A percentile compares a stretch with the other conserved stretches of the same genome.
Conservation (phyloP, 1,140 invertebrate species). For the Drosophila lacertosa region DNA sequence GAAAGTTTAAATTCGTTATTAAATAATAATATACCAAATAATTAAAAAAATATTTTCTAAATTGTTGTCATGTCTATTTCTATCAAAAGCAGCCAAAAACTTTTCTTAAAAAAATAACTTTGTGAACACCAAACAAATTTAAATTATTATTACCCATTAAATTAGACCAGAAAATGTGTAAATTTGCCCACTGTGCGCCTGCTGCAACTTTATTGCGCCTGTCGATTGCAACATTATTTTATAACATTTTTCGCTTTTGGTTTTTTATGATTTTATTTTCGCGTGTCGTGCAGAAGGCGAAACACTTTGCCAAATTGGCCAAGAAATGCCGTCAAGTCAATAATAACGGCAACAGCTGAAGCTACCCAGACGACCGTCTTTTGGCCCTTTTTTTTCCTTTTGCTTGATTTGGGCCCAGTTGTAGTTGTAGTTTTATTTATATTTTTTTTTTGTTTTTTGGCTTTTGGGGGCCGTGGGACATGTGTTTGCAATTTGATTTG, state of each 20-base stretch:
- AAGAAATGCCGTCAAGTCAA: conserved; percentile 58
- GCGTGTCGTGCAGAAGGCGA: conserved; percentile 58
- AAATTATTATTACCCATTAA: no score
- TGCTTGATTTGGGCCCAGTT: conserved; percentile 32
- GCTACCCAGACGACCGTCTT: conserved; percentile 41
- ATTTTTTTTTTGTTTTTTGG: no score
- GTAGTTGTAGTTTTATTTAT: conserved; percentile 41
- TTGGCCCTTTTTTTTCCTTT: conserved; percentile 23
- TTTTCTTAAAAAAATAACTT: no score
- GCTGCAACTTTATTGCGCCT: conserved; percentile 67
- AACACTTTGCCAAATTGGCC: conserved; percentile 79
- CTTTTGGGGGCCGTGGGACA: conserved; percentile 13
- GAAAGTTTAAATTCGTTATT: no score
- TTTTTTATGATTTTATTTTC: conserved; percentile 12
- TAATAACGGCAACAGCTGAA: conserved; percentile 30
- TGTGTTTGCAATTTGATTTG: conserved; percentile 57
- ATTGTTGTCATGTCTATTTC: no score
- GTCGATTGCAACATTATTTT: conserved; percentile 61
- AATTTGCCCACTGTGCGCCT: no score
- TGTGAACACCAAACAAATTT: no score
- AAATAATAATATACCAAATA: no score
- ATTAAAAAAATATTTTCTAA: no score
- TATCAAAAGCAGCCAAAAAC: no score
- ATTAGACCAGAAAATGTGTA: no score
- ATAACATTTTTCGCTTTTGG: conserved; percentile 14